Evolutionary conservation across 2,113 vertebrate genomes (phyloP).

Genomic region (Oxyruncus cristatus): DNA sequence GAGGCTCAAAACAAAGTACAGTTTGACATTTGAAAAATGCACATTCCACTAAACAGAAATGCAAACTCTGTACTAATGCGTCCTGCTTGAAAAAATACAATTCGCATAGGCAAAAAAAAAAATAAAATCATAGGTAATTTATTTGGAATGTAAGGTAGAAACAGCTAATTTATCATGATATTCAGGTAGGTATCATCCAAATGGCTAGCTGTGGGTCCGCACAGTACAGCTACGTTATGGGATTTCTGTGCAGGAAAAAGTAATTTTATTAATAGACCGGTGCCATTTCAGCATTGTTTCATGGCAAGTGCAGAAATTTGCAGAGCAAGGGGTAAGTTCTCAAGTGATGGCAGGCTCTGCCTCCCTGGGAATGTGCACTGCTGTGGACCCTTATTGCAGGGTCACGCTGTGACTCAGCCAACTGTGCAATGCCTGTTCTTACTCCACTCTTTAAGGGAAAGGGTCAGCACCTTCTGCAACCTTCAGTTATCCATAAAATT

Average conservation of each 20-base stretch:
- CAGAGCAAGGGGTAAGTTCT: not conserved
- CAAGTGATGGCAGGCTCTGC: not conserved
- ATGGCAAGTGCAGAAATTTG: not conserved
- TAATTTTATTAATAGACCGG: not conserved
- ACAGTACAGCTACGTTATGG: not conserved
- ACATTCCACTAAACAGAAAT: not conserved
- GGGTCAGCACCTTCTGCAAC: not conserved
- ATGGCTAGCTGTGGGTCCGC: not conserved
- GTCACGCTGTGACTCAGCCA: not conserved
- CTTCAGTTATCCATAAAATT: not conserved
- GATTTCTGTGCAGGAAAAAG: not conserved
- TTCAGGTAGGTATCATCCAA: not conserved
- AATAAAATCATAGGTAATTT: not conserved
- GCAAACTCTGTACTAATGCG: not conserved
- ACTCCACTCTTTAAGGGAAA: not conserved
- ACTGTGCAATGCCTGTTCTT: not conserved
- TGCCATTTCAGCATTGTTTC: not conserved
- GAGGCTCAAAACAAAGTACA: not conserved
- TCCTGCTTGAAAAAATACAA: not conserved
- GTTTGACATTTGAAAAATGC: slow-evolving; percentile 4
- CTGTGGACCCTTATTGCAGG: not conserved
- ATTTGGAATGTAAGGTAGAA: not conserved
- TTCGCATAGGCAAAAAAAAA: not conserved
- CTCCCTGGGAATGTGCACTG: not conserved
- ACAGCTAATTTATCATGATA: not conserved